Conservation (phyloP, 2,888 invertebrate genomes). For the Hydraecia micacea region DNA sequence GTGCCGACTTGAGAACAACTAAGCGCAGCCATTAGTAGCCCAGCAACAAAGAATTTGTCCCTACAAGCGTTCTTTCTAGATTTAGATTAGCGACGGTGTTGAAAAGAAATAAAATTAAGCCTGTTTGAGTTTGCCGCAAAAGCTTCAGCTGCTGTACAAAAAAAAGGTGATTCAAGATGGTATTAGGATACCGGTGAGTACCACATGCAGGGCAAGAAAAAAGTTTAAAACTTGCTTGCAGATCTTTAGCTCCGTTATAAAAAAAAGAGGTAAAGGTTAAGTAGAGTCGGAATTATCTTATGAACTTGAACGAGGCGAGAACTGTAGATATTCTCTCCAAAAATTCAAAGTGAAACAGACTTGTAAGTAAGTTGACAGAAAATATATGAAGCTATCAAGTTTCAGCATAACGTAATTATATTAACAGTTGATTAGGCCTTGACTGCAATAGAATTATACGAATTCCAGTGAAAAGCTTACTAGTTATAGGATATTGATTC, state of each 20-base stretch:
- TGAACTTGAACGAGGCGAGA: slow-evolving; percentile 12
- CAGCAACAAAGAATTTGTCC: slow-evolving; percentile 72
- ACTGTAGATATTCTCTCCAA: neutral
- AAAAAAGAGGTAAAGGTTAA: slow-evolving; percentile 1
- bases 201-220: slow-evolving; percentile 28
- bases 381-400: neutral
- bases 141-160: slow-evolving; percentile 34
- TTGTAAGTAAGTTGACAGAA: neutral
- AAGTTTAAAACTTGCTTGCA: slow-evolving; percentile 10
- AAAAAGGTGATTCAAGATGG: slow-evolving; percentile 45
- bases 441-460: neutral
- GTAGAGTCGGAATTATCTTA: slow-evolving; percentile 11
- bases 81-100: slow-evolving; percentile 69
- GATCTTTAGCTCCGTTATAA: slow-evolving; percentile 13
- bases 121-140: slow-evolving; percentile 56
- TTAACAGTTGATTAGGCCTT: neutral
- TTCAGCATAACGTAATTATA: neutral
- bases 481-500: neutral
- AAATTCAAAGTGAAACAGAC: neutral
- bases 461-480: neutral
- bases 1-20: slow-evolving; percentile 73
- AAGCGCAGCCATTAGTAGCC: slow-evolving; percentile 75
- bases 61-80: slow-evolving; percentile 68
- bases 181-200: slow-evolving; percentile 49
- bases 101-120: slow-evolving; percentile 66